phyloP scores from a whole-genome alignment of 2,888 invertebrate genomes.

The Pogonocherus hispidulus region DNA sequence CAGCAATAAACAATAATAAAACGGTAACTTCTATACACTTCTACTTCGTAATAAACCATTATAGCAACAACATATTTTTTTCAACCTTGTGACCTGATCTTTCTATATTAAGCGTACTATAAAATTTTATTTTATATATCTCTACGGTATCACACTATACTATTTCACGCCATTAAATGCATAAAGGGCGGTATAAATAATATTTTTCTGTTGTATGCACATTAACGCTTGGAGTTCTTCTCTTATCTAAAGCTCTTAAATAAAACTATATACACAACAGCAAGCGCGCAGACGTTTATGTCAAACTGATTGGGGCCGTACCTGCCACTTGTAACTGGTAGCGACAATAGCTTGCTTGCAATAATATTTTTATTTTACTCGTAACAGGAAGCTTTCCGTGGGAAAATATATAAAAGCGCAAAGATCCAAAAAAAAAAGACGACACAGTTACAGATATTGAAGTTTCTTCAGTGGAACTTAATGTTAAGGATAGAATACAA shows the following conservation, averaged over 20 bases:
- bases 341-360: no score
- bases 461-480: no score
- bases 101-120: background rate
- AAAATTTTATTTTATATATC: slow-evolving; percentile 5
- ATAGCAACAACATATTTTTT: background rate
- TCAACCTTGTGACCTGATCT: background rate
- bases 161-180: slow-evolving; percentile 47
- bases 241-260: slow-evolving; percentile 28
- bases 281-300: slow-evolving; percentile 14
- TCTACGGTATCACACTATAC: slow-evolving; percentile 32
- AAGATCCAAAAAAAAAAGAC: no score
- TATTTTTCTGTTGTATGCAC: slow-evolving; percentile 34
- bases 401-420: no score
- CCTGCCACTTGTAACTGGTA: slow-evolving; percentile 19
- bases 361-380: no score
- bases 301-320: background rate
- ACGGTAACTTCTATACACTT: no score
- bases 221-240: slow-evolving; percentile 25
- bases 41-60: no score
- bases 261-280: slow-evolving; percentile 16
- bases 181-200: slow-evolving; percentile 46
- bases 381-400: no score
- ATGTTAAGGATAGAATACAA: no score
- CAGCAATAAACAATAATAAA: no score
- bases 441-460: no score